A percentile compares a stretch with the other conserved stretches of the same genome.
Evolutionary conservation across 1,140 invertebrate species (phyloP).

Genomic region (Aplysia californica): DNA sequence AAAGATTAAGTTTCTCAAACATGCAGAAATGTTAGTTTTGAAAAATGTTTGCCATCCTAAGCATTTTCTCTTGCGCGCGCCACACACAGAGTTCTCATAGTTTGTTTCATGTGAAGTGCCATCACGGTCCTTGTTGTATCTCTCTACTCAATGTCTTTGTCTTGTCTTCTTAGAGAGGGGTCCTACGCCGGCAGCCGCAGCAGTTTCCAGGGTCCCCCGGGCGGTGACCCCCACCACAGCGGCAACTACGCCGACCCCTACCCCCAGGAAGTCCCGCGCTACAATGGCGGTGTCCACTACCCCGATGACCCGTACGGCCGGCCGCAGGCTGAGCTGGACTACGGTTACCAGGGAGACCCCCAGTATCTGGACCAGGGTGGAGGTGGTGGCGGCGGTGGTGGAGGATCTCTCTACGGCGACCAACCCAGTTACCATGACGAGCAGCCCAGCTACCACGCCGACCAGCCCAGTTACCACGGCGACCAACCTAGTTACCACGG

Average conservation of each 20-base stretch:
- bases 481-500: constrained; percentile 22
- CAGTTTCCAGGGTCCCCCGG: constrained; percentile 35
- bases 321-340: constrained; percentile 28
- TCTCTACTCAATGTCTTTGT: background rate
- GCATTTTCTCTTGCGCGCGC: no score
- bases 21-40: background rate
- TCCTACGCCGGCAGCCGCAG: constrained; percentile 39
- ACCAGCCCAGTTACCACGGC: constrained; percentile 17
- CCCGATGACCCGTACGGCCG: constrained; percentile 21
- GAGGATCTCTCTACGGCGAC: background rate
- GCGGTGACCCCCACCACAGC: constrained; percentile 26
- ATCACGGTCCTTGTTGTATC: no score
- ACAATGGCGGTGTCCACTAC: constrained; percentile 27
- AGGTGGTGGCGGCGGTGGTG: constrained; percentile 21
- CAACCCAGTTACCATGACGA: constrained; percentile 27
- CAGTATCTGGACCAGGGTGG: background rate
- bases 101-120: no score
- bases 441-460: constrained; percentile 1
- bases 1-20: background rate
- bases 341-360: constrained; percentile 23
- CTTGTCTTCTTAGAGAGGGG: constrained; percentile 32
- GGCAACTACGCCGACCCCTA: constrained; percentile 42
- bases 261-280: constrained; percentile 27
- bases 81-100: no score
- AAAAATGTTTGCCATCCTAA: background rate